phyloP scores from a whole-genome alignment of 2,888 invertebrate genomes.

The Dexiosoma caninum region DNA sequence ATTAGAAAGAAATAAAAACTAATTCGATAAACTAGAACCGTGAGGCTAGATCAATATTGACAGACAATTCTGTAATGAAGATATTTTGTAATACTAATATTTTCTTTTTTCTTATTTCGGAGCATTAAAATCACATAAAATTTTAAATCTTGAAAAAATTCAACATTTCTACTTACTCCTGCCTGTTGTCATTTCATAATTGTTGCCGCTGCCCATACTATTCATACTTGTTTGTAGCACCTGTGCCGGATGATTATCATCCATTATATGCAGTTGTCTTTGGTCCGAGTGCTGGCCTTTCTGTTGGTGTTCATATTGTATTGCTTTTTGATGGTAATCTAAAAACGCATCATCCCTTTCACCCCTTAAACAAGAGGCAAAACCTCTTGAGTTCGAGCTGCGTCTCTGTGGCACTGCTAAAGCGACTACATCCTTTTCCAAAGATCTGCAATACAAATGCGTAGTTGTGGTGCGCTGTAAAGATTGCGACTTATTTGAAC shows the following conservation, averaged over 20 bases:
- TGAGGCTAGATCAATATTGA: no score
- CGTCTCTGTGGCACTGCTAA: slow-evolving; percentile 68
- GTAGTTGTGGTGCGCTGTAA: slow-evolving; percentile 68
- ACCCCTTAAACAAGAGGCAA: slow-evolving; percentile 77
- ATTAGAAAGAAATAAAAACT: no score
- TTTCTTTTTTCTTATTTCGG: no score
- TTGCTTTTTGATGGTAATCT: slow-evolving; percentile 68
- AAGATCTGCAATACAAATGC: slow-evolving; percentile 70
- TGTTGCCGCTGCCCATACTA: slow-evolving; percentile 59
- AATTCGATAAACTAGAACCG: no score
- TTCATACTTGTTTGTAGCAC: slow-evolving; percentile 58
- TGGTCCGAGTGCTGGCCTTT: slow-evolving; percentile 56
- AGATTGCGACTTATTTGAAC: slow-evolving; percentile 66
- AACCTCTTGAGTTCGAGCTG: slow-evolving; percentile 75
- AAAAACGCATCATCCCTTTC: slow-evolving; percentile 75
- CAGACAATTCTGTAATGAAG: no score
- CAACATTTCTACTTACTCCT: slow-evolving; percentile 70
- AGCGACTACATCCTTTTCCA: slow-evolving; percentile 68
- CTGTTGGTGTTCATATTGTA: slow-evolving; percentile 62
- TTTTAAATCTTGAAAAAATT: neutral
- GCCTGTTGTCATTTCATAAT: slow-evolving; percentile 67
- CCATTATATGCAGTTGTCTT: slow-evolving; percentile 45
- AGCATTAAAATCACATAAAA: neutral
- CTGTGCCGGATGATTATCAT: slow-evolving; percentile 55
- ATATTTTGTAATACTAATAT: no score